Evolutionary conservation across 2,888 invertebrate genomes (phyloP).

Genomic region (Sturmia bella): DNA sequence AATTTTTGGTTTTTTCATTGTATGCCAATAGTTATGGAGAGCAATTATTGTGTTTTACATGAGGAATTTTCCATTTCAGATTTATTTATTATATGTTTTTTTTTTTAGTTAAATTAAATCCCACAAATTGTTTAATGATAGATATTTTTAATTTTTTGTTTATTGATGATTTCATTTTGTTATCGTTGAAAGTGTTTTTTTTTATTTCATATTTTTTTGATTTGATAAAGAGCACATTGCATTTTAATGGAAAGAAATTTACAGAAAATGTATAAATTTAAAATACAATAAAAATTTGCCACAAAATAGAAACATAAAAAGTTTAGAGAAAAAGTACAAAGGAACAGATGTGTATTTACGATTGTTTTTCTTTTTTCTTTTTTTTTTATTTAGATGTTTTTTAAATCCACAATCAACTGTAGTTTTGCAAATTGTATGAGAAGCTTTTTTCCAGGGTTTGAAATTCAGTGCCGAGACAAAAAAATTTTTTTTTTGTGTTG

Average conservation of each 20-base stretch:
- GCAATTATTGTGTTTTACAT: constrained; percentile 36
- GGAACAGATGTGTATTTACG: constrained; percentile 41
- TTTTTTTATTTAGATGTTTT: not conserved
- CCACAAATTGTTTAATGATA: constrained; percentile 30
- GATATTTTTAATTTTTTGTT: constrained; percentile 21
- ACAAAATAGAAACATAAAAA: constrained; percentile 40
- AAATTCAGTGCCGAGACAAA: constrained; percentile 13
- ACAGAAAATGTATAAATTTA: constrained; percentile 52
- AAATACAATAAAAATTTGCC: constrained; percentile 21
- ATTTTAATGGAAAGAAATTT: constrained; percentile 53
- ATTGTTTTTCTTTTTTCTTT: constrained; percentile 17
- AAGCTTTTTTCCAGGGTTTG: constrained; percentile 37
- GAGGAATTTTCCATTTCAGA: constrained; percentile 40
- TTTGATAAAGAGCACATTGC: constrained; percentile 47
- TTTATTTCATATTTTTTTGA: constrained; percentile 27
- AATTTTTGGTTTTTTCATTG: constrained; percentile 49
- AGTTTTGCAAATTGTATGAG: constrained; percentile 55
- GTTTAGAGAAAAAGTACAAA: constrained; percentile 11
- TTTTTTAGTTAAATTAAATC: constrained; percentile 4
- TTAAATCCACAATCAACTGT: constrained; percentile 25
- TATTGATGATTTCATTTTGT: constrained; percentile 45
- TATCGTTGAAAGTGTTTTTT: constrained; percentile 27
- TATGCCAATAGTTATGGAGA: constrained; percentile 38
- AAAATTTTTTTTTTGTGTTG: constrained; percentile 1
- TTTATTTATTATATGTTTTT: constrained; percentile 8